A percentile compares a stretch with the other conserved stretches of the same genome.
These are phyloP conservation scores for Drosophila erecta DNA, from an alignment of 1,140 invertebrate species.

Conservation along the genomic window DNA sequence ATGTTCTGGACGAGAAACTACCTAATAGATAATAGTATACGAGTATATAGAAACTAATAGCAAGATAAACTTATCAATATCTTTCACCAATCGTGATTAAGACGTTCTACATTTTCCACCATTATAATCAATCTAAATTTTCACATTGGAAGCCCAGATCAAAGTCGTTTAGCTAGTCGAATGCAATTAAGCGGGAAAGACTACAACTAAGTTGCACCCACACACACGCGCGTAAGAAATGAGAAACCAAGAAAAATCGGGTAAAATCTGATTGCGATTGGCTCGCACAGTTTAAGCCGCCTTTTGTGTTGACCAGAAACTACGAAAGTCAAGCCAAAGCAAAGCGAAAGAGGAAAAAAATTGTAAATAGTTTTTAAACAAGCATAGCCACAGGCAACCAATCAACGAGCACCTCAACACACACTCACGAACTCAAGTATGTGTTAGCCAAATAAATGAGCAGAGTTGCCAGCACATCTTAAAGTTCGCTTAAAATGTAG, in stretches of 20 bases:
- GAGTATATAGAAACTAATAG: too few relatives aligned
- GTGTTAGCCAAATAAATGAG: slow-evolving; percentile 37
- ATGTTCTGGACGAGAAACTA: too few relatives aligned
- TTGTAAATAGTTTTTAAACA: slow-evolving; percentile 74
- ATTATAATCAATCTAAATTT: slow-evolving; percentile 14
- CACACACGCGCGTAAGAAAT: slow-evolving; percentile 17
- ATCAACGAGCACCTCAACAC: slow-evolving; percentile 54
- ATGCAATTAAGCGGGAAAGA: slow-evolving; percentile 44
- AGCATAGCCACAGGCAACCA: slow-evolving; percentile 62
- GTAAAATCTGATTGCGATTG: slow-evolving; percentile 49
- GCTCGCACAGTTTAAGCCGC: slow-evolving; percentile 43
- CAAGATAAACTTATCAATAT: not conserved
- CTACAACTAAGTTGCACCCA: slow-evolving; percentile 9
- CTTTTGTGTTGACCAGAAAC: slow-evolving; percentile 50
- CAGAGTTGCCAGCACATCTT: slow-evolving; percentile 64
- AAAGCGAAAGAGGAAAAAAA: slow-evolving; percentile 48
- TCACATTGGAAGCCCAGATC: not conserved
- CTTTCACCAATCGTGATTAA: slow-evolving; percentile 20
- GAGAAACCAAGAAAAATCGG: slow-evolving; percentile 15
- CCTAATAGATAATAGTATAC: too few relatives aligned
- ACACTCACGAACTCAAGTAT: slow-evolving; percentile 12
- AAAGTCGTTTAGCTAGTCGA: slow-evolving; percentile 51
- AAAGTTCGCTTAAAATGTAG: slow-evolving; percentile 4
- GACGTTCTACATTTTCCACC: slow-evolving; percentile 25
- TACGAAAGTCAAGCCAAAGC: slow-evolving; percentile 58